These are phyloP conservation scores for Oreochromis grahami DNA, from an alignment of 2,797 vertebrate genomes.

Conservation along the genomic window DNA sequence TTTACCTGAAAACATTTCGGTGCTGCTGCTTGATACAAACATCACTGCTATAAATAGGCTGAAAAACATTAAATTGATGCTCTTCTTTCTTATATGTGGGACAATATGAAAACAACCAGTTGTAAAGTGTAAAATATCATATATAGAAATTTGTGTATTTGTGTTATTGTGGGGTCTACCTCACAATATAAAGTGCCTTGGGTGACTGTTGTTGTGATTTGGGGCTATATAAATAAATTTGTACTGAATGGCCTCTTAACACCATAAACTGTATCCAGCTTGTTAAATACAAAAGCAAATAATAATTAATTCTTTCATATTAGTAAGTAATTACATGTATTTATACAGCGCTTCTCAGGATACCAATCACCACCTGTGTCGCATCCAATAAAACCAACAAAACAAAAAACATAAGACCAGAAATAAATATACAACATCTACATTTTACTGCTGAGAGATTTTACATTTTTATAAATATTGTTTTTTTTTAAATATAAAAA, in stretches of 20 bases:
- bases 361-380: not conserved
- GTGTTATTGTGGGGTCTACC: rapidly evolving
- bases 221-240: not conserved
- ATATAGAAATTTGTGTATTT: not conserved
- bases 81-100: not conserved
- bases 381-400: not conserved
- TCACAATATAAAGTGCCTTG: not conserved
- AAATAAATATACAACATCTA: not conserved
- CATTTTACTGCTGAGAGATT: not conserved
- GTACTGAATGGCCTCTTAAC: not conserved
- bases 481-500: not conserved
- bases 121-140: not conserved
- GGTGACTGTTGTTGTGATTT: not conserved
- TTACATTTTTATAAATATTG: not conserved
- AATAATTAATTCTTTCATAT: not conserved
- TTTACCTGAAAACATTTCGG: not conserved
- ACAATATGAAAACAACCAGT: not conserved
- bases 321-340: not conserved
- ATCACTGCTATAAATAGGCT: not conserved
- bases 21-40: not conserved
- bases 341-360: not conserved
- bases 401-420: not conserved
- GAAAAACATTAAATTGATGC: not conserved
- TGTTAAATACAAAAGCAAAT: not conserved
- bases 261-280: rapidly evolving